phyloP scores from a whole-genome alignment of 2,888 invertebrate species.

The Eristalinus sepulchralis region DNA sequence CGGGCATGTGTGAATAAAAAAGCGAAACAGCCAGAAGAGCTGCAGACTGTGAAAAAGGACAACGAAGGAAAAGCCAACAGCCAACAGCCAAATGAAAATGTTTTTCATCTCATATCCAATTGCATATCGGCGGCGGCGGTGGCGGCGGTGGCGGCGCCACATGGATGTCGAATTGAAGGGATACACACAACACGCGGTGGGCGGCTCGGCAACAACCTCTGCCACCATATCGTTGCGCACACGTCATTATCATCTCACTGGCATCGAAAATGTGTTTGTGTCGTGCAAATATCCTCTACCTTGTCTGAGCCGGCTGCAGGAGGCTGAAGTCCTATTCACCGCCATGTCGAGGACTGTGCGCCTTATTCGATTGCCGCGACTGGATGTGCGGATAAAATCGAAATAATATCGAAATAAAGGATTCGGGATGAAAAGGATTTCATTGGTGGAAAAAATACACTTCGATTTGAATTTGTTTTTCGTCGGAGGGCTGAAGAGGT shows the following conservation, averaged over 20 bases:
- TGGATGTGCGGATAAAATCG: conserved; percentile 34
- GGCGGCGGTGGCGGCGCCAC: too few species aligned
- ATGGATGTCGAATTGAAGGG: conserved; percentile 68
- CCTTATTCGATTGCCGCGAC: neutral
- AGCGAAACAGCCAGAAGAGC: neutral
- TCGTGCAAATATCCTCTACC: conserved; percentile 1
- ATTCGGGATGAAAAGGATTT: conserved; percentile 30
- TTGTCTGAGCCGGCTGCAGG: conserved; percentile 7
- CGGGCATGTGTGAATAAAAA: conserved; percentile 3
- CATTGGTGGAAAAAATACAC: conserved; percentile 28
- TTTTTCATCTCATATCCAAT: conserved; percentile 69
- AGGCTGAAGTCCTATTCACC: conserved; percentile 12
- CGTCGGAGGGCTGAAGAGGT: neutral
- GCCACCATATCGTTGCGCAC: neutral
- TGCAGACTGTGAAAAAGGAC: conserved; percentile 2
- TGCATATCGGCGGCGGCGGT: too few species aligned
- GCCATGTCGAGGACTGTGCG: neutral
- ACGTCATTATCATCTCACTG: conserved; percentile 18
- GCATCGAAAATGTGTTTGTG: conserved; percentile 12
- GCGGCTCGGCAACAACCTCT: neutral
- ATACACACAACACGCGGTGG: neutral
- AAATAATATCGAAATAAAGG: conserved; percentile 59
- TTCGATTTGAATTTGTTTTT: conserved; percentile 17
- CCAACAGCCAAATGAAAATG: conserved; percentile 67
- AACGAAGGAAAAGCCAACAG: conserved; percentile 59